These are phyloP conservation scores for Hipposideros armiger DNA, from an alignment of 2,113 vertebrate genomes.

Conservation along the genomic window DNA sequence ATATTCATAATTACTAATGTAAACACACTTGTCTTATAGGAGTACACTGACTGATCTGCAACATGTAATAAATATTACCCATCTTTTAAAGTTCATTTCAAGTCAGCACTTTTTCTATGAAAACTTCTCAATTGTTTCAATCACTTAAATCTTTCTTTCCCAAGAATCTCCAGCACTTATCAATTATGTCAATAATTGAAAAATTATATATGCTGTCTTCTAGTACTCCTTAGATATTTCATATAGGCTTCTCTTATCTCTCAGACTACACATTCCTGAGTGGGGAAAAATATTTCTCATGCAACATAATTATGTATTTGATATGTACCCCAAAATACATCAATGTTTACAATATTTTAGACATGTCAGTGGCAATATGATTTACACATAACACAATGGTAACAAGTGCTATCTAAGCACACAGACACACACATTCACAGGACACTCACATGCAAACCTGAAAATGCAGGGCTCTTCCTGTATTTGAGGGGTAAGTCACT, in stretches of 20 bases:
- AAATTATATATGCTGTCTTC: neutral
- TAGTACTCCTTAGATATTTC: neutral
- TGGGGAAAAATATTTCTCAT: neutral
- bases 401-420: neutral
- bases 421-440: neutral
- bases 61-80: neutral
- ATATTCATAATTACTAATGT: neutral
- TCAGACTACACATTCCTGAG: neutral
- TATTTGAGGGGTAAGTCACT: neutral
- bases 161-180: neutral
- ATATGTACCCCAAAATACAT: neutral
- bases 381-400: neutral
- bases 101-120: neutral
- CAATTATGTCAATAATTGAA: neutral
- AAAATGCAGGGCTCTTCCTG: neutral
- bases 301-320: neutral
- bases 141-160: constrained; percentile 21
- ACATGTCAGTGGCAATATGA: neutral
- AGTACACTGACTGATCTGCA: neutral
- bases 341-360: neutral
- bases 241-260: neutral
- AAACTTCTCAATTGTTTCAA: neutral
- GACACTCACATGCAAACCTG: neutral
- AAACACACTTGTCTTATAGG: neutral
- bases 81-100: neutral